phyloP scores from a whole-genome alignment of 2,113 vertebrate genomes.

The Chloebia gouldiae region DNA sequence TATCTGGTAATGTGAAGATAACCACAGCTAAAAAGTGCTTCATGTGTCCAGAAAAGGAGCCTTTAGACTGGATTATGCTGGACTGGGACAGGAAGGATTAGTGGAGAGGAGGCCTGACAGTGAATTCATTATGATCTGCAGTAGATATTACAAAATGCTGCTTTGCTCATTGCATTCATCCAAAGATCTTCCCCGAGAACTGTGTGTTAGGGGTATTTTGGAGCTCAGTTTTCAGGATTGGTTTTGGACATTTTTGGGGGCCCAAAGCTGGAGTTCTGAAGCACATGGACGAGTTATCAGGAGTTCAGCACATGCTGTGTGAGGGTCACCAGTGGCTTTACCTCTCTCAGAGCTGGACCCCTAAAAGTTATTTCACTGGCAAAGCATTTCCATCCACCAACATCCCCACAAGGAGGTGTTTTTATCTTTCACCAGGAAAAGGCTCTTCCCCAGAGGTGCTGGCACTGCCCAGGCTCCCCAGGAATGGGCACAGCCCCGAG shows the following conservation, averaged over 20 bases:
- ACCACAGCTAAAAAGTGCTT: background rate
- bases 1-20: background rate
- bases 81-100: background rate
- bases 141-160: background rate
- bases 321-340: background rate
- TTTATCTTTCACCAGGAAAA: background rate
- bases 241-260: background rate
- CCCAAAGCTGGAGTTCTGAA: background rate
- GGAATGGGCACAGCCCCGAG: fast-evolving
- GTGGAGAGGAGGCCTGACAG: background rate
- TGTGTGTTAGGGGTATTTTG: fast-evolving
- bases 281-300: fast-evolving
- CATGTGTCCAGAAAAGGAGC: background rate
- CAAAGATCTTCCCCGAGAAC: background rate
- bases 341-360: background rate
- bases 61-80: background rate
- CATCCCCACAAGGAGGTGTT: background rate
- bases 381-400: background rate
- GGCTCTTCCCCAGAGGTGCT: background rate
- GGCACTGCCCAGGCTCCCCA: background rate
- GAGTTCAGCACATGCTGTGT: fast-evolving
- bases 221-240: background rate
- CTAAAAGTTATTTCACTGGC: background rate
- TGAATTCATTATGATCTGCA: background rate
- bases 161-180: background rate